Base-by-base conservation (phyloP, 2,888 invertebrate genomes). In the Tenthredo notha region DNA sequence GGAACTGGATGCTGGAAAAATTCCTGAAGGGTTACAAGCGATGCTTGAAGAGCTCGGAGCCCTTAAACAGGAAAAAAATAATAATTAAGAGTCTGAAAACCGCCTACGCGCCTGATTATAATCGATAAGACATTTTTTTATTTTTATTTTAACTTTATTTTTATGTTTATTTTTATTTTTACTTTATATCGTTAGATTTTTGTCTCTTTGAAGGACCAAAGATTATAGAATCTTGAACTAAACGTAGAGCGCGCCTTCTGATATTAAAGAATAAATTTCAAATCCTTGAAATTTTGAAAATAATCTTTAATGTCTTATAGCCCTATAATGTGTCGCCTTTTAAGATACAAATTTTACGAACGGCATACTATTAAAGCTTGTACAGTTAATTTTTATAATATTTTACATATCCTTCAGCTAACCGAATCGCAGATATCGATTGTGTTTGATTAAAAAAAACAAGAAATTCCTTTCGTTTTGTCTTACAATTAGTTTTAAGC, bases 1-100 rank as follows among this genome's bases (percentile, higher is more conserved):
- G 90, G 98, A 98, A 89, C 93, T 98, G 88, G 98, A 97, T 90
- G 97, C 97, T 90, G 98, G 98, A 67, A 95, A 95, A 86, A 94
- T 97, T 89, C 97, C 98, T 4, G 97, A 98, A 88, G 97, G 97
- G 72, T 94, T 98, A 88, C 96, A 97, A 90, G 95, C 95, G 77
- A 94, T 97, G 90, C 94, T 98, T 85, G 97, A 97, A 89, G 97
- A 97, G 90, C 93, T 96, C 90, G 96, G 96, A 10, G 94, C 95
- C 85, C 94, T 97, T 70, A 97, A 97, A 90, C 95, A 96, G 91
- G 97, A 97, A 85, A 88, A 90, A 40, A 88, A 88, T 86, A 89
- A 87, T 84, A 89, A 89, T 85, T 89, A 86, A 74, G 70, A 85
- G 47, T 85, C 84, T 84, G 25, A 84, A 85, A 77, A 87, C 77